A percentile compares a stretch with the other conserved stretches of the same genome.
phyloP scores from a whole-genome alignment of 2,888 invertebrate species.

The Drosophila subsilvestris region DNA sequence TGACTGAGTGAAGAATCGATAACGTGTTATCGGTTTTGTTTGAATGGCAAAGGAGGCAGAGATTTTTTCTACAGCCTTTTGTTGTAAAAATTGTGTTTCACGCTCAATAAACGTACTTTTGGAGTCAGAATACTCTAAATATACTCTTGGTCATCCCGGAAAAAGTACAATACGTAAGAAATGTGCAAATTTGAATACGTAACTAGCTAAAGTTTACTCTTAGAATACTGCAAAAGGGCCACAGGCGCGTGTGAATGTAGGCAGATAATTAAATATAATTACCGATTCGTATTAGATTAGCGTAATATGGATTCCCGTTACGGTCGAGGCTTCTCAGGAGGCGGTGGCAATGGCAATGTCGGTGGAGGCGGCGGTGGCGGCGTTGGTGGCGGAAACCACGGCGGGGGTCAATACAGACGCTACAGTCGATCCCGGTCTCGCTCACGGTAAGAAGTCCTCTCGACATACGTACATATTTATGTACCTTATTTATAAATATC shows the following conservation, averaged over 20 bases:
- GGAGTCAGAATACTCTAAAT: background rate
- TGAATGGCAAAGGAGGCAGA: slow-evolving; percentile 28
- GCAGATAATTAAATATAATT: slow-evolving; percentile 14
- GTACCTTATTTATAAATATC: background rate
- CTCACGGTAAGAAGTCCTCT: slow-evolving; percentile 62
- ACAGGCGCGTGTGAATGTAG: background rate
- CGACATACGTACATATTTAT: background rate
- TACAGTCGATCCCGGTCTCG: slow-evolving; percentile 83
- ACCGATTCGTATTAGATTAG: slow-evolving; percentile 55
- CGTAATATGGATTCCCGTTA: slow-evolving; percentile 75
- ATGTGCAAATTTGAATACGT: slow-evolving; percentile 1
- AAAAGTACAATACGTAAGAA: slow-evolving; percentile 20
- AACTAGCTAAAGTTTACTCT: background rate
- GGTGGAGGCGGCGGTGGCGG: slow-evolving; percentile 29
- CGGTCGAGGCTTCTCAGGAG: slow-evolving; percentile 66
- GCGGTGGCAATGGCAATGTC: slow-evolving; percentile 27
- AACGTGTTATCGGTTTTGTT: background rate
- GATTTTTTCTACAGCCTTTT: slow-evolving; percentile 12
- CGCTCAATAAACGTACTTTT: background rate
- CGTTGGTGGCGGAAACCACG: slow-evolving; percentile 33
- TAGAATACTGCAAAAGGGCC: background rate
- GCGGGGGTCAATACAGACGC: slow-evolving; percentile 75
- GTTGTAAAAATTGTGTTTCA: slow-evolving; percentile 8
- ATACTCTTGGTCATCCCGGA: background rate
- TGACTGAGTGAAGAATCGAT: too few relatives aligned